Evolutionary conservation across 2,888 invertebrate genomes (phyloP), one percentile per base, ranked within the genome.

Genomic region (Saturnia japonica): DNA sequence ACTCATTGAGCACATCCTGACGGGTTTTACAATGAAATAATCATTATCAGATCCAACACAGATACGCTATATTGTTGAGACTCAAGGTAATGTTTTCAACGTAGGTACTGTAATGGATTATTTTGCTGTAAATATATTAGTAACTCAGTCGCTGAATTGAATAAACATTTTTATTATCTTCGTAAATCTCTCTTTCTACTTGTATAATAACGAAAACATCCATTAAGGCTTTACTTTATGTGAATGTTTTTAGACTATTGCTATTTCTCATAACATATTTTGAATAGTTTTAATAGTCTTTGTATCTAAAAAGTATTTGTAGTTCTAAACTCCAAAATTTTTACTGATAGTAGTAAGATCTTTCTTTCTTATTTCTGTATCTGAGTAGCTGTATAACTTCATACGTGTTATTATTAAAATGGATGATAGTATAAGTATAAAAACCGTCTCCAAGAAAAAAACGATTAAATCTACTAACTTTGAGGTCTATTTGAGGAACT

Each of bases 1-100:
- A 28, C 72, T 73, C 79, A 85, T 86, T 85, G 84, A 84, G 83
- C 77, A 82, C 85, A 87, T 88, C 88, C 88, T 84, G 82, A 72
- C 84, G 83, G 84, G 81, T 83, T 80, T 76, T 77, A 81, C 80
- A 78, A 74, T 77, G 77, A 78, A 78, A 74, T 75, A 74, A 60
- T 71, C 64, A 67, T 67, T 67, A 64, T 66, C 68, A 68, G 64
- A 47, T 74, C 67, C 70, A 71, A 69, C 67, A 66, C 42, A 25
- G 28, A 43, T 68, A 73, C 67, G 68, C 67, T 70, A 42, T 51
- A 22, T 69, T 60, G 57, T 47, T 28, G 51, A 16, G 19, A 40
- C 43, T 67, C 70, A 70, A 67, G 54, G 66, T 42, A 70, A 66
- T 54, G 19, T 40, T 64, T 64, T 64, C 64, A 64, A 40, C 64